Evolutionary conservation across 2,888 invertebrate species (phyloP).

Genomic region (Pteria penguin): DNA sequence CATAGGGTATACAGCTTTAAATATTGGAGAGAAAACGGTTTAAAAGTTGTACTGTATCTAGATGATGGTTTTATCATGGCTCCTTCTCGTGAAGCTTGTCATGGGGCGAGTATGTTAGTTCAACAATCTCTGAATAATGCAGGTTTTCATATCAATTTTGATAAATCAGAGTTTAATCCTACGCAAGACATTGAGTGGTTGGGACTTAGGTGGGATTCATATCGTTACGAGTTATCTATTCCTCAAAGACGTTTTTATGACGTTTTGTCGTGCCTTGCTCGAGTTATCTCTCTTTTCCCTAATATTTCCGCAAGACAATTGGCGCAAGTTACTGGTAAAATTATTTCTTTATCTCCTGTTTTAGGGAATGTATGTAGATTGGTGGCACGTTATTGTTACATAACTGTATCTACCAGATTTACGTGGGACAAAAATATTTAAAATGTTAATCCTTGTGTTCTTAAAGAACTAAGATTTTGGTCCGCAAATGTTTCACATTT

Average conservation of each 20-base stretch:
- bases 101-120: not conserved
- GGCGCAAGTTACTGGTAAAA: not conserved
- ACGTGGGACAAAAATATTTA: not conserved
- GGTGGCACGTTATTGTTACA: too few species aligned
- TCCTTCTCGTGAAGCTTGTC: not conserved
- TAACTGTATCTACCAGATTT: not conserved
- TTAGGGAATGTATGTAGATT: constrained; percentile 1
- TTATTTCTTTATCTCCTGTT: not conserved
- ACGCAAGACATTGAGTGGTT: not conserved
- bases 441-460: not conserved
- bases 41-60: not conserved
- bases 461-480: not conserved
- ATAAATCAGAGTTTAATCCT: not conserved
- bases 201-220: not conserved
- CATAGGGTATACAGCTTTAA: too few species aligned
- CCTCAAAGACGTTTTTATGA: not conserved
- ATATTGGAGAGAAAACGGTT: not conserved
- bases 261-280: not conserved
- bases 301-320: constrained; percentile 3
- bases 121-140: not conserved
- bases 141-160: not conserved
- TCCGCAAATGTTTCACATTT: not conserved
- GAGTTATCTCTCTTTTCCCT: not conserved
- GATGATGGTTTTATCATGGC: constrained; percentile 2
- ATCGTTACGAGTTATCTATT: not conserved